phyloP scores from a whole-genome alignment of 2,888 invertebrate species.

The Unio delphinus region DNA sequence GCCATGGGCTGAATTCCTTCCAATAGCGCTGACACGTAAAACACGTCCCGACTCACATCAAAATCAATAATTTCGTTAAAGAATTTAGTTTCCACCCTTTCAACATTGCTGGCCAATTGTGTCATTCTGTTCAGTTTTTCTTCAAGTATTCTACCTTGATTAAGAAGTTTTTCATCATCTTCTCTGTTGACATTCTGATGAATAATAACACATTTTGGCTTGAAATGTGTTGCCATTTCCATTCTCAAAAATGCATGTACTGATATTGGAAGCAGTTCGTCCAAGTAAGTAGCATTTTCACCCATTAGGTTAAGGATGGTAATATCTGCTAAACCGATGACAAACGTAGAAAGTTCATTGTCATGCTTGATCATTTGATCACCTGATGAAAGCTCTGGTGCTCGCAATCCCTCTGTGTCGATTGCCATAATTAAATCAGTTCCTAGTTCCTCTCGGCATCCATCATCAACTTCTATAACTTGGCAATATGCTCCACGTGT shows the following conservation, averaged over 20 bases:
- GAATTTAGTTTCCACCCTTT: constrained; percentile 3
- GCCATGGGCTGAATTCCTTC: constrained; percentile 25
- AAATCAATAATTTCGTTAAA: constrained; percentile 21
- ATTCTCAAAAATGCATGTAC: constrained; percentile 15
- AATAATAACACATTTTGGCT: constrained; percentile 13
- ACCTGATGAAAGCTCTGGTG: constrained; percentile 8
- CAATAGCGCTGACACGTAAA: constrained; percentile 14
- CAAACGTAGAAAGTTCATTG: constrained; percentile 21
- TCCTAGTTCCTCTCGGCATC: neutral
- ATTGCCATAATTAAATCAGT: constrained; percentile 19
- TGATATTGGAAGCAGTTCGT: constrained; percentile 17
- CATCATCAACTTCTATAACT: constrained; percentile 6
- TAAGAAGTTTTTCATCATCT: constrained; percentile 6
- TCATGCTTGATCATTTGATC: constrained; percentile 9
- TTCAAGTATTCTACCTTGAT: constrained; percentile 7
- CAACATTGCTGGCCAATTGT: constrained; percentile 8
- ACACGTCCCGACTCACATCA: constrained; percentile 5
- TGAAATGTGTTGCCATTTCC: constrained; percentile 4
- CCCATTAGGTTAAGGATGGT: constrained; percentile 17
- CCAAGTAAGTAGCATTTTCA: constrained; percentile 15
- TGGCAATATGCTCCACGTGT: constrained; percentile 24
- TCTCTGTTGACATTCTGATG: constrained; percentile 22
- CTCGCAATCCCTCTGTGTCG: constrained; percentile 24
- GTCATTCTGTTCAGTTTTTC: constrained; percentile 14
- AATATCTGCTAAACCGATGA: constrained; percentile 17